A percentile compares a stretch with the other conserved stretches of the same genome.
phyloP scores from a whole-genome alignment of 2,888 invertebrate genomes.

The Dolomedes plantarius region DNA sequence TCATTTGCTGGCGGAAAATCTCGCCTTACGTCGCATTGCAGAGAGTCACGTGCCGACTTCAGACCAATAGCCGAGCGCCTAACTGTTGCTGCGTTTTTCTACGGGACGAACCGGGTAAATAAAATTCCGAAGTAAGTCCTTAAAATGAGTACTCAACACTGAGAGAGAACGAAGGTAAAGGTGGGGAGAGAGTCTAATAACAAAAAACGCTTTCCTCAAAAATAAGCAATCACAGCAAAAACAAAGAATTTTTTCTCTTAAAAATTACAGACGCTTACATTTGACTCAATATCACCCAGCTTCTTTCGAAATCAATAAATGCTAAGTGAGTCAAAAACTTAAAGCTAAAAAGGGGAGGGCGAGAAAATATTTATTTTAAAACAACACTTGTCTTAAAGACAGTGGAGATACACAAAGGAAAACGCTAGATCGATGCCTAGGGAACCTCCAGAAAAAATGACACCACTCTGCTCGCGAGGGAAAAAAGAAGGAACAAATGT shows the following conservation, averaged over 20 bases:
- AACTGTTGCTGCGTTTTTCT: conserved; percentile 67
- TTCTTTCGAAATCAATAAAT: conserved; percentile 51
- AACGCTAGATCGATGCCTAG: conserved; percentile 29
- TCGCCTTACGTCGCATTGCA: conserved; percentile 64
- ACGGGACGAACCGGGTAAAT: conserved; percentile 49
- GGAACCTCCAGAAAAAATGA: conserved; percentile 15
- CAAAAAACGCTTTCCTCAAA: conserved; percentile 7
- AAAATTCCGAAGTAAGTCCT: conserved; percentile 50
- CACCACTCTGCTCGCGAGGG: background rate
- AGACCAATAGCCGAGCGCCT: conserved; percentile 55
- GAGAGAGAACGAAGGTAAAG: background rate
- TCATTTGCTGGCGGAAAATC: conserved; percentile 35
- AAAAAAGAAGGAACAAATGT: conserved; percentile 18
- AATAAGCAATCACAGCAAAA: background rate
- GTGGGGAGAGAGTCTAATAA: background rate
- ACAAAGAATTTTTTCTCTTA: conserved; percentile 4
- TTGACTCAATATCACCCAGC: conserved; percentile 24
- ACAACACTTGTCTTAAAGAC: conserved; percentile 28
- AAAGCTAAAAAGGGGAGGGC: conserved; percentile 18
- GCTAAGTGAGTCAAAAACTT: conserved; percentile 48
- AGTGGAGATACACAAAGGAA: background rate
- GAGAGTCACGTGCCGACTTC: conserved; percentile 54
- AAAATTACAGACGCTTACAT: background rate
- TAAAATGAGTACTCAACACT: conserved; percentile 36
- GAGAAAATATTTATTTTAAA: conserved; percentile 41